Evolutionary conservation across 2,888 invertebrate genomes (phyloP), one percentile per base, ranked within the genome.

Genomic region (Molorchus minor): DNA sequence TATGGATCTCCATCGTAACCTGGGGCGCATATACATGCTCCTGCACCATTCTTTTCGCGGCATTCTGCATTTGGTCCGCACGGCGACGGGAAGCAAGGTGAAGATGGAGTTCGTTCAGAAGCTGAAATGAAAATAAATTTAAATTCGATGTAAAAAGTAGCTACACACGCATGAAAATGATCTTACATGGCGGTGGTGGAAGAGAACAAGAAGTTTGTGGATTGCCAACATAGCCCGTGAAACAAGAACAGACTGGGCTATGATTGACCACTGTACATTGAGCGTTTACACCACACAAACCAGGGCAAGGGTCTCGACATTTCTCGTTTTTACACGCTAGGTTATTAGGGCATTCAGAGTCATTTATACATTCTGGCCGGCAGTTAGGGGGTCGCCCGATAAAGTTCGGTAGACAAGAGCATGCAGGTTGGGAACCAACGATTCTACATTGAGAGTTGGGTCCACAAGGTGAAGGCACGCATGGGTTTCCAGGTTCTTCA

Each of bases 21-120:
- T 53, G 87, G 84, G 3, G 88, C 87, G 74, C 94, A 94, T 20
- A 87, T 86, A 75, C 94, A 95, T 30, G 94, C 93, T n/a, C 91
- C 92, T 0, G 93, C 92, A 8, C 90, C 90, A 71, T 92, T 92
- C 64, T 87, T 84, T 79, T 93, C 93, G 4, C 92, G 86, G 71
- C 92, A 94, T 79, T 92, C 91, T 1, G 93, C 91, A 71, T 92
- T 91, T 3, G 89, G 90, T 33, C 94, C 94, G 75, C 94, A 94
- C 1, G 93, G 93, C 56, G 92, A 91, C 46, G 93, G 93, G 53
- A 84, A 84, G 73, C 94, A 93, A 3, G 94, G 93, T 66, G 91
- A 88, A n/a, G 87, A 77, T 38, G 85, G 84, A 56, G 87, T 84
- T 71, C 84, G 83, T 78, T 88, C 86, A 7, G 88, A 85, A 16